Conservation (phyloP, 2,113 vertebrate species). For the Donacobius atricapilla region DNA sequence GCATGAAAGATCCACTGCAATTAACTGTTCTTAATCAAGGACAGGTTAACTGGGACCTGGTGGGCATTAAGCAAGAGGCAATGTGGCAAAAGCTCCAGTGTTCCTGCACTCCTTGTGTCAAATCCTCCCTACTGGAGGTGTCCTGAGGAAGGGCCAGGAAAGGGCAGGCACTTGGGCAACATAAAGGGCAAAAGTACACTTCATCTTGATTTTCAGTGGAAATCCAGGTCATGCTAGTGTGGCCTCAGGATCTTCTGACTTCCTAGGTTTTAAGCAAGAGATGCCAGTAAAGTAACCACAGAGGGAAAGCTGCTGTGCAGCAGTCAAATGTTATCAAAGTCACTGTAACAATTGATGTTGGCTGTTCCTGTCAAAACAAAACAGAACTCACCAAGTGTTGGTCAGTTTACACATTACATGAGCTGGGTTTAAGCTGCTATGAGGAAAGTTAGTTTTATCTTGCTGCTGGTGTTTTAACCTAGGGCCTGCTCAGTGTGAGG, state of each 20-base stretch:
- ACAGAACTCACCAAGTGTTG: background rate
- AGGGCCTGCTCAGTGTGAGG: background rate
- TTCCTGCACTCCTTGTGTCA: background rate
- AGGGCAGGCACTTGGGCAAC: background rate
- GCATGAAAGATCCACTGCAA: background rate
- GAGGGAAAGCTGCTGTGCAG: background rate
- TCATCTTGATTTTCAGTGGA: background rate
- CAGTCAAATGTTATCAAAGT: background rate
- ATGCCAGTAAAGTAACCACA: background rate
- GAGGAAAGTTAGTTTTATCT: background rate
- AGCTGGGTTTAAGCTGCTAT: background rate
- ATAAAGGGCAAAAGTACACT: background rate
- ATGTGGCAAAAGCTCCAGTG: background rate
- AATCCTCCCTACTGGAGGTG: background rate
- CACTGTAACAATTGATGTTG: background rate
- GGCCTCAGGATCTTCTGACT: background rate
- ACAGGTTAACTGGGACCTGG: background rate
- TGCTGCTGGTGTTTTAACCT: rapidly evolving
- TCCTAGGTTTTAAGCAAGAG: background rate
- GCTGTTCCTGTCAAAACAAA: background rate
- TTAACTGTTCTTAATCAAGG: background rate
- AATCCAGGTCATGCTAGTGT: background rate
- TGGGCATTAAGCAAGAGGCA: background rate
- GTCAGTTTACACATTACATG: rapidly evolving
- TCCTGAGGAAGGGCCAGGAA: background rate